phyloP scores from a whole-genome alignment of 2,888 invertebrate species.

The Dolichopus griseipennis region DNA sequence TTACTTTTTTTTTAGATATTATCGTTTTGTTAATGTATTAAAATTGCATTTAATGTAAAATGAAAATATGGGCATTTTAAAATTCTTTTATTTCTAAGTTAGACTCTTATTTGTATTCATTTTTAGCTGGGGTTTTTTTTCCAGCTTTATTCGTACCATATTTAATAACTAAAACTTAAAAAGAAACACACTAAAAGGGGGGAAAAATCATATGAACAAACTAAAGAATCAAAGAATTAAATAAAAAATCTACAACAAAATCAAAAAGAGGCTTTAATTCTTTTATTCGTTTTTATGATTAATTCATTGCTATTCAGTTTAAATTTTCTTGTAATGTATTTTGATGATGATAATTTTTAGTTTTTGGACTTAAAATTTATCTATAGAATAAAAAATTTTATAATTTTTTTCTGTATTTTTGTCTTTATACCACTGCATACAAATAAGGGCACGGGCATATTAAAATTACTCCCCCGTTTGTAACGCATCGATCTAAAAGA shows the following conservation, averaged over 20 bases:
- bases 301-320: background rate
- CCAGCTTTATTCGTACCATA: background rate
- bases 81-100: background rate
- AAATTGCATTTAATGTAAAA: conserved; percentile 1
- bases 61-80: background rate
- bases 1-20: background rate
- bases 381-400: too few species aligned
- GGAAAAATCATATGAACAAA: too few species aligned
- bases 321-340: background rate
- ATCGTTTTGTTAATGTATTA: conserved; percentile 6
- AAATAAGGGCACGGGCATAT: too few species aligned
- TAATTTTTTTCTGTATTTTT: too few species aligned
- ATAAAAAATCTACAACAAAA: too few species aligned
- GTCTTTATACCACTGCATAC: too few species aligned
- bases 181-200: too few species aligned
- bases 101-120: background rate
- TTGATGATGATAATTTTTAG: background rate
- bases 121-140: background rate
- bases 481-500: too few species aligned
- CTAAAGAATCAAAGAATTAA: too few species aligned
- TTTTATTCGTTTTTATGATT: background rate
- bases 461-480: too few species aligned
- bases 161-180: background rate
- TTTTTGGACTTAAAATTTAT: too few species aligned
- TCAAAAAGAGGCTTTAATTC: background rate